phyloP scores from a whole-genome alignment of 2,113 vertebrate species.

The Laticauda laticaudata region DNA sequence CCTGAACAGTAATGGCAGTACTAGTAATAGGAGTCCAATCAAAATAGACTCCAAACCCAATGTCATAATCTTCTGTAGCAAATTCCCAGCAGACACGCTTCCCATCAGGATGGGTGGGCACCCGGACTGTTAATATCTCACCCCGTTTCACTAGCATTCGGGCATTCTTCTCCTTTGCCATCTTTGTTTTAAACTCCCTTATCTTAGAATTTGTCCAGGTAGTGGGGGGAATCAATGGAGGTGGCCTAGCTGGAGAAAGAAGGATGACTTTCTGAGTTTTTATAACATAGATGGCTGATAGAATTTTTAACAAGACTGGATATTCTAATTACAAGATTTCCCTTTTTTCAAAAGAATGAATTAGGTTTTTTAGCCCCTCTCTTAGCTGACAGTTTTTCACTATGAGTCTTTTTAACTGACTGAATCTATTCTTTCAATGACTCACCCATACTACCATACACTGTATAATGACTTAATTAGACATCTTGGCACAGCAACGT shows the following conservation, averaged over 20 bases:
- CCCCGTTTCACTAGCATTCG: constrained; percentile 91
- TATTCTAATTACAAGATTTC: not conserved
- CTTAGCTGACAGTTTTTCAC: not conserved
- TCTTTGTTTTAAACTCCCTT: constrained; percentile 91
- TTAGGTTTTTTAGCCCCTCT: not conserved
- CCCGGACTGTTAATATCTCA: constrained; percentile 92
- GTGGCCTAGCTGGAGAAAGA: constrained; percentile 76
- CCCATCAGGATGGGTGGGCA: constrained; percentile 91
- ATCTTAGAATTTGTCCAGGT: constrained; percentile 88
- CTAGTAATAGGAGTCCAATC: constrained; percentile 92
- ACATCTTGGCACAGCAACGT: not conserved
- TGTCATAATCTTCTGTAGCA: constrained; percentile 93
- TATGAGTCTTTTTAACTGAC: not conserved
- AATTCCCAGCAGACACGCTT: constrained; percentile 97
- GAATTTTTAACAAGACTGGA: not conserved
- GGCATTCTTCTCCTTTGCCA: constrained; percentile 85
- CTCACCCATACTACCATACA: not conserved
- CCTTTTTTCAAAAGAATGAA: not conserved
- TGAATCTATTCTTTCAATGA: not conserved
- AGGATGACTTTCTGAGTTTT: not conserved
- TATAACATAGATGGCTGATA: not conserved
- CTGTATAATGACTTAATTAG: not conserved
- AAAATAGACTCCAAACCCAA: constrained; percentile 97
- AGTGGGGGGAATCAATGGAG: constrained; percentile 81
- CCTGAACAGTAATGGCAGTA: constrained; percentile 92